Evolutionary conservation across 2,113 vertebrate genomes (phyloP).

Genomic region (Vombatus ursinus): DNA sequence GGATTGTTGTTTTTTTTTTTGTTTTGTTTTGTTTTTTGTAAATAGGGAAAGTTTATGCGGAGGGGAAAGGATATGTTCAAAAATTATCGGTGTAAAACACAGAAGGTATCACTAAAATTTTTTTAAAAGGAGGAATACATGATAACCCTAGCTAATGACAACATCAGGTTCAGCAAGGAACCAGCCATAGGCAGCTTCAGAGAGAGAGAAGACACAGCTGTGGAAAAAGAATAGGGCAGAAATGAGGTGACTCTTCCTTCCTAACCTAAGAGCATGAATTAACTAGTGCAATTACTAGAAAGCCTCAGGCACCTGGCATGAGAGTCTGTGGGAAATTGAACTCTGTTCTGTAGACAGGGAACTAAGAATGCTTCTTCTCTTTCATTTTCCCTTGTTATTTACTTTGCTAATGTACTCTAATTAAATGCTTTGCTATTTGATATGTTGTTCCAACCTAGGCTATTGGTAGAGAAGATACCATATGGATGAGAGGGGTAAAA

Average conservation of each 20-base stretch:
- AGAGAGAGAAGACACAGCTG: not conserved
- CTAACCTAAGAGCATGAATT: not conserved
- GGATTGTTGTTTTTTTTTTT: too few relatives aligned
- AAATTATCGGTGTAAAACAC: not conserved
- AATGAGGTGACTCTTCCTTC: not conserved
- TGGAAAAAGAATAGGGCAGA: not conserved
- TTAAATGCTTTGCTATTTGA: not conserved
- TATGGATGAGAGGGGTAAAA: not conserved
- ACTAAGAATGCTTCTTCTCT: not conserved
- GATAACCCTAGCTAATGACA: not conserved
- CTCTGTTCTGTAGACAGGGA: not conserved
- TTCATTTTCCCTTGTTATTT: not conserved
- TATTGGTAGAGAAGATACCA: not conserved
- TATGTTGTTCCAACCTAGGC: not conserved
- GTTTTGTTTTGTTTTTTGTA: too few relatives aligned
- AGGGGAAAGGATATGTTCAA: not conserved
- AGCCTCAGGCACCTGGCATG: not conserved
- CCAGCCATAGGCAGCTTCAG: not conserved
- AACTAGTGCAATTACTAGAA: not conserved
- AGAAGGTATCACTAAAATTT: not conserved
- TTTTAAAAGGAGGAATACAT: not conserved
- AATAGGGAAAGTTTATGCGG: not conserved
- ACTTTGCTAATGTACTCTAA: not conserved
- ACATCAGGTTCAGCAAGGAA: not conserved
- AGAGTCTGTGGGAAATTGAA: not conserved